Conservation (phyloP, 2,888 invertebrate genomes). For the Tenthredo livida region DNA sequence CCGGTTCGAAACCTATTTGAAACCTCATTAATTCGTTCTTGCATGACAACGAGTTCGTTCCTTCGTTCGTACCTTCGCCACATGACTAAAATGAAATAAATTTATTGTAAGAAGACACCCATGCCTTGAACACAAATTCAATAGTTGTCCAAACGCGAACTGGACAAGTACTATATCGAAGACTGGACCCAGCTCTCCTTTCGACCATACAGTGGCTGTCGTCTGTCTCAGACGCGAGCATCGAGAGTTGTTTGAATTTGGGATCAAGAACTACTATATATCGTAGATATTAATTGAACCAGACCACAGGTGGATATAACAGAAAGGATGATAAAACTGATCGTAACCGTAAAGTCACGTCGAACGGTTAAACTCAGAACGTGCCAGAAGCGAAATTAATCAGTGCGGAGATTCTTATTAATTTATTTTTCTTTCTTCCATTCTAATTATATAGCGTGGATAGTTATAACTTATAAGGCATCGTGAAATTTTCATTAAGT, state of each 20-base stretch:
- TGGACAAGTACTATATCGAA: neutral
- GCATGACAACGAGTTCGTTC: neutral
- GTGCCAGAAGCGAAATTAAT: constrained; percentile 38
- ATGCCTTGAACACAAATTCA: neutral
- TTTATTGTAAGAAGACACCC: neutral
- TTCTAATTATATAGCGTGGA: neutral
- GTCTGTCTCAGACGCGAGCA: constrained; percentile 20
- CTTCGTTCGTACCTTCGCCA: neutral
- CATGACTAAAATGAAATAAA: neutral
- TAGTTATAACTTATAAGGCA: neutral
- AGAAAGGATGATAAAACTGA: constrained; percentile 44
- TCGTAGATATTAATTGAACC: constrained; percentile 46
- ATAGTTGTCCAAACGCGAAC: neutral
- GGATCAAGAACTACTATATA: constrained; percentile 26
- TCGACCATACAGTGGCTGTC: constrained; percentile 4
- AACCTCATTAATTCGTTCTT: neutral
- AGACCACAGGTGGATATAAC: constrained; percentile 1
- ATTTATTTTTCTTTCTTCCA: neutral
- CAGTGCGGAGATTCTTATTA: neutral
- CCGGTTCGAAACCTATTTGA: neutral
- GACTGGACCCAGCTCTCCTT: constrained; percentile 11
- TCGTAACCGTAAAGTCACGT: constrained; percentile 39
- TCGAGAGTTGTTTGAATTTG: constrained; percentile 34
- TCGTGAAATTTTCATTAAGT: neutral
- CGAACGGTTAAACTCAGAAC: constrained; percentile 29